Base-by-base conservation (phyloP, 2,888 invertebrate species). In the Agrotis ipsilon region DNA sequence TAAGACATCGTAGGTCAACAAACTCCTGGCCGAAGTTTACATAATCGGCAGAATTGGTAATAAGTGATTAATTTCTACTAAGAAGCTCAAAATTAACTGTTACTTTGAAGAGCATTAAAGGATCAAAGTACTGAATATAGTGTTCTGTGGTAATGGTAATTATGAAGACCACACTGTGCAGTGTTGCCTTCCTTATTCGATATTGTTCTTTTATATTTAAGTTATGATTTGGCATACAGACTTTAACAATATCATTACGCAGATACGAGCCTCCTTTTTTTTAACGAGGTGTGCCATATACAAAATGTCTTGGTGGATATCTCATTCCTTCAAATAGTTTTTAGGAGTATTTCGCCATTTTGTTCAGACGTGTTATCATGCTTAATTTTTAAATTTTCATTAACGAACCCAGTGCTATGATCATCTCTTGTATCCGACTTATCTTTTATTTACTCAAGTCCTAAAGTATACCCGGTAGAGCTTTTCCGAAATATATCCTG, bases 1-100 rank as follows among this genome's bases (percentile, higher is more conserved):
- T 68, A 68, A 80, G 71, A 70, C 82, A 57, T 63, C 51, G 59
- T 69, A 69, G 59, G 51, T 61, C 67, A 75, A 81, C 75, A 68
- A 70, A 76, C 58, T 71, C 43, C 59, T 16, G 45, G 58, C 14
- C 54, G 60, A 63, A 69, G 72, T 72, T 85, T 60, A 46, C 55
- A 52, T 66, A 57, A 78, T 71, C 62, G 51, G 27, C 27, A 39
- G 21, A 68, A 58, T 67, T 19, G 24, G 61, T 51, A 21, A 72
- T 73, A 14, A 46, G 39, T 49, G 11, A 67, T 13, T 55, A 57
- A 75, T 75, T 43, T 48, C 27, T 48, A 3, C 6, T 46, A 7
- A 74, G 18, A 63, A 68, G 18, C 27, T 57, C 7, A 57, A 46
- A 49, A 43, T 54, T 0, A 72, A 59, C 14, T 72, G 16, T 72